These are phyloP conservation scores for Leguminivora glycinivorella DNA, from an alignment of 1,140 invertebrate species.

Conservation along the genomic window DNA sequence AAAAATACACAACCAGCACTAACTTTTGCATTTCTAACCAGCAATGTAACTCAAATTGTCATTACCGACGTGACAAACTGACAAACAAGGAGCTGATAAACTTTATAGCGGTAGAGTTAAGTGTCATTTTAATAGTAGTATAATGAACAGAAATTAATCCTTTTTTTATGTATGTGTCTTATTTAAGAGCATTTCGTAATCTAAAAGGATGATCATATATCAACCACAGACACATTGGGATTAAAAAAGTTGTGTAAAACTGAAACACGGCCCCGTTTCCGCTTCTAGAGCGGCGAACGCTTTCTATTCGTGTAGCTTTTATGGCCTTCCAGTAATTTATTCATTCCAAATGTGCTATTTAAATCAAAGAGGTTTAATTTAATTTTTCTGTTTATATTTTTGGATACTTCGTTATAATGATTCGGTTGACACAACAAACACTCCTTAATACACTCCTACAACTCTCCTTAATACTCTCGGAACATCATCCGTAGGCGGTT, in stretches of 20 bases:
- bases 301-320: conserved; percentile 25
- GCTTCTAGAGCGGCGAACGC: conserved; percentile 3
- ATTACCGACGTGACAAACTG: too few species aligned
- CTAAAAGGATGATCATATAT: background rate
- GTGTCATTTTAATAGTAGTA: background rate
- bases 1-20: too few species aligned
- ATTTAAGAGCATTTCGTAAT: background rate
- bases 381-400: conserved; percentile 23
- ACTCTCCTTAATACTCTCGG: too few species aligned
- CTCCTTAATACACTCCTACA: too few species aligned
- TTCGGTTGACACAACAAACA: background rate
- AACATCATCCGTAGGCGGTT: too few species aligned
- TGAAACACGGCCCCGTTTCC: conserved; percentile 24
- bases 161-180: background rate
- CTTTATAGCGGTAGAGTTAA: too few species aligned
- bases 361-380: conserved; percentile 26
- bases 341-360: conserved; percentile 19
- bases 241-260: conserved; percentile 13
- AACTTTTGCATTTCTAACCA: too few species aligned
- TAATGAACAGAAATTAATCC: too few species aligned
- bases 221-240: background rate
- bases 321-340: conserved; percentile 24
- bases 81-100: too few species aligned
- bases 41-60: too few species aligned
- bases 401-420: conserved; percentile 2